Conservation (phyloP, 2,888 invertebrate species). For the Cosmopolites sordidus region DNA sequence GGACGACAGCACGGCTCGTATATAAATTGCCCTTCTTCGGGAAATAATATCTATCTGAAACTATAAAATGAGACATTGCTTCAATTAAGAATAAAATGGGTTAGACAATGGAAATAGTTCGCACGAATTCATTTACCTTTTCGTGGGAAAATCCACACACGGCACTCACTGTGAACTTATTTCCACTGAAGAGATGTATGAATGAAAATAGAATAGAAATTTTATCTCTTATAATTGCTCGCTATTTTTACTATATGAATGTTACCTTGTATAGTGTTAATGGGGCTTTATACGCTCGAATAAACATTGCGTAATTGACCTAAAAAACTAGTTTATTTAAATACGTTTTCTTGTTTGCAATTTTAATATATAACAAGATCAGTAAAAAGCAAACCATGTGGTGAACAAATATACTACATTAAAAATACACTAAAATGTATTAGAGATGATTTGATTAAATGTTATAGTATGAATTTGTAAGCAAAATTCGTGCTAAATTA, state of each 20-base stretch:
- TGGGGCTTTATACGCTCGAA: too few species aligned
- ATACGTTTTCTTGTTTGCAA: too few species aligned
- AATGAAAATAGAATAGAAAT: constrained; percentile 3
- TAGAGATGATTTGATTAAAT: too few species aligned
- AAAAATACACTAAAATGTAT: too few species aligned
- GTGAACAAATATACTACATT: too few species aligned
- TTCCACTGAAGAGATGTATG: constrained; percentile 2
- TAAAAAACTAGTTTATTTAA: too few species aligned
- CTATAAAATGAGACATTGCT: constrained; percentile 6
- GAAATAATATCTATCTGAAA: constrained; percentile 9
- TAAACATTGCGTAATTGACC: too few species aligned
- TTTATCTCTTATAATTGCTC: background rate
- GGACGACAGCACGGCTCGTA: background rate
- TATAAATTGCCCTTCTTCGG: constrained; percentile 5
- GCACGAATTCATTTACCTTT: constrained; percentile 14
- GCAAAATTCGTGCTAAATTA: too few species aligned
- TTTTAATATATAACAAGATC: too few species aligned
- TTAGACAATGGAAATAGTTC: constrained; percentile 3
- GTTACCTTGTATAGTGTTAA: too few species aligned
- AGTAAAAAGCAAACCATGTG: too few species aligned
- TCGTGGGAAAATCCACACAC: constrained; percentile 3
- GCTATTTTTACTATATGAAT: background rate
- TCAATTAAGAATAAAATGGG: constrained; percentile 3
- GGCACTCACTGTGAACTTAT: background rate
- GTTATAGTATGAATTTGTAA: too few species aligned